These are phyloP conservation scores for Equus quagga DNA, from an alignment of 2,113 vertebrate species.

Conservation along the genomic window DNA sequence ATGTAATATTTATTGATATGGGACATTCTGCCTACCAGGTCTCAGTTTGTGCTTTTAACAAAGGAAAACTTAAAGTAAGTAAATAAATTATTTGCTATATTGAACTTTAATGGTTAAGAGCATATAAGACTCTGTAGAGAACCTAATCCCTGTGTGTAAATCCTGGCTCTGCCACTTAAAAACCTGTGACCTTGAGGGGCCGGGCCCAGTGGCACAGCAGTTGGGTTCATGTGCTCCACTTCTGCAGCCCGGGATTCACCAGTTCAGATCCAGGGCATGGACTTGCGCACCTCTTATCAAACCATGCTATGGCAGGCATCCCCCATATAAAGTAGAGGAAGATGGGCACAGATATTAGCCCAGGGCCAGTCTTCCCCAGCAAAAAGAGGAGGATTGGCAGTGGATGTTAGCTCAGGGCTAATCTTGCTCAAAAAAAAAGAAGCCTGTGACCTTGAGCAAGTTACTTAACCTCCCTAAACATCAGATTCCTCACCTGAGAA, in stretches of 20 bases:
- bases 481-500: neutral
- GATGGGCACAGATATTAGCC: too few relatives aligned
- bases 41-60: conserved; percentile 96
- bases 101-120: conserved; percentile 28
- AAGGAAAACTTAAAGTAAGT: conserved; percentile 97
- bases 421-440: too few relatives aligned
- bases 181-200: neutral
- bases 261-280: too few relatives aligned
- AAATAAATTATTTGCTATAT: conserved; percentile 31
- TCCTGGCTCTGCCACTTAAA: conserved; percentile 33
- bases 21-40: conserved; percentile 97
- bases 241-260: too few relatives aligned
- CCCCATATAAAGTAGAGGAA: too few relatives aligned
- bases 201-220: too few relatives aligned
- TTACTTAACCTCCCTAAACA: neutral
- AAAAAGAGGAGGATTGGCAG: too few relatives aligned
- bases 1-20: conserved; percentile 97
- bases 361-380: too few relatives aligned
- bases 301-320: too few relatives aligned
- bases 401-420: too few relatives aligned
- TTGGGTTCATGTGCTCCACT: too few relatives aligned
- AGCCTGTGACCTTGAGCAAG: neutral
- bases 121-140: neutral
- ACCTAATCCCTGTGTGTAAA: neutral
- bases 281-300: too few relatives aligned